These are phyloP conservation scores for Oriolus oriolus DNA, from an alignment of 2,113 vertebrate species.

Conservation along the genomic window DNA sequence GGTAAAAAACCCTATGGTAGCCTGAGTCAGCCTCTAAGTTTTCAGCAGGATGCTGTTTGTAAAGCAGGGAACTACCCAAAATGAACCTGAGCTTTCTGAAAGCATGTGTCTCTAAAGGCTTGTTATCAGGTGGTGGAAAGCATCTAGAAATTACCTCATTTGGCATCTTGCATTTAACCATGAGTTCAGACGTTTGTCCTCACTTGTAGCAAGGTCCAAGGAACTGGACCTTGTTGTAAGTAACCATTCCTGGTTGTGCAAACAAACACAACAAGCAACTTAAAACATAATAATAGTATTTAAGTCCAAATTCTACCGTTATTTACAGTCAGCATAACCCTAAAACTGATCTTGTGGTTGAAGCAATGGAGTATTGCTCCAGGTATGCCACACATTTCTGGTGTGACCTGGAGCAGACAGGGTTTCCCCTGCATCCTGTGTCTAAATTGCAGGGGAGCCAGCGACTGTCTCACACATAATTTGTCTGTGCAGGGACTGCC, in stretches of 20 bases:
- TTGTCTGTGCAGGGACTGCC: neutral
- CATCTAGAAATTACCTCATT: neutral
- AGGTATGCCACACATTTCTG: neutral
- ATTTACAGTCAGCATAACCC: neutral
- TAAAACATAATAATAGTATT: neutral
- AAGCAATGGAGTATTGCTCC: neutral
- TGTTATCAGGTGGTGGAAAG: neutral
- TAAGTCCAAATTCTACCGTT: neutral
- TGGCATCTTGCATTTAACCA: neutral
- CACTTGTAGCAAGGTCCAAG: neutral
- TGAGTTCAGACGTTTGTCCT: neutral
- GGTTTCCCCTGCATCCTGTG: neutral
- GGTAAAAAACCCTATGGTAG: neutral
- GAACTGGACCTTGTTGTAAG: neutral
- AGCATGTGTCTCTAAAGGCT: neutral
- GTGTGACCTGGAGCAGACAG: neutral
- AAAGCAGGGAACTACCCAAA: neutral
- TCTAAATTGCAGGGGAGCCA: accelerated
- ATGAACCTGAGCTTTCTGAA: neutral
- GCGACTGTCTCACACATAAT: accelerated
- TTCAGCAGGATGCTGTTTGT: neutral
- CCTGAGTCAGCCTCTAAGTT: neutral
- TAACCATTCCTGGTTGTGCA: neutral
- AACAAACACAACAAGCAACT: neutral
- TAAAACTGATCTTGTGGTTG: neutral